A percentile compares a stretch with the other conserved stretches of the same genome.
phyloP scores from a whole-genome alignment of 2,888 invertebrate species.

The Orthosia incerta region DNA sequence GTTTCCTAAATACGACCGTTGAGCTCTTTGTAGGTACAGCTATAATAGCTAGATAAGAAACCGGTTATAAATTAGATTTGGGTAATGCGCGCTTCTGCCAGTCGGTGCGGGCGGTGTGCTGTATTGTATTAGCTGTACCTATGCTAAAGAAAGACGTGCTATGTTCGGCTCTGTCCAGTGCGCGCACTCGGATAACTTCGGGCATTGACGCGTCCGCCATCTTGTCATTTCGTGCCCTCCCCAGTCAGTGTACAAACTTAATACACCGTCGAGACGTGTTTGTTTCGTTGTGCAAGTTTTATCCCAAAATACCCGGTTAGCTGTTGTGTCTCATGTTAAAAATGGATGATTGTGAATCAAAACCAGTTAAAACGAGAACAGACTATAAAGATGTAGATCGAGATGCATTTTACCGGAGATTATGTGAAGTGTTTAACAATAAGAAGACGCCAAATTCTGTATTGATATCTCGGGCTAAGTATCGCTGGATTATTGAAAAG shows the following conservation, averaged over 20 bases:
- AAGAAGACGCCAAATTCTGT: constrained; percentile 71
- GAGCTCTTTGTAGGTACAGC: neutral
- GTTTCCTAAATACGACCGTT: too few relatives aligned
- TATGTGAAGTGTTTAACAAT: constrained; percentile 70
- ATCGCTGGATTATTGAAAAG: constrained; percentile 70
- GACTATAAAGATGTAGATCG: constrained; percentile 67
- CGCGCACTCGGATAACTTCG: constrained; percentile 68
- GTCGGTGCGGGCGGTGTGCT: constrained; percentile 1
- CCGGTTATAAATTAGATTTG: constrained; percentile 50
- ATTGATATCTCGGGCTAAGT: constrained; percentile 72
- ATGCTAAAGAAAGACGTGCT: constrained; percentile 46
- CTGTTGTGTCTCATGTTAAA: constrained; percentile 1
- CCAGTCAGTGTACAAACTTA: constrained; percentile 66
- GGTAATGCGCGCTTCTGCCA: constrained; percentile 50
- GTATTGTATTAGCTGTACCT: constrained; percentile 3
- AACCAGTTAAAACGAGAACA: constrained; percentile 4
- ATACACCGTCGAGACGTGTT: constrained; percentile 30
- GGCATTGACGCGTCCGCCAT: constrained; percentile 63
- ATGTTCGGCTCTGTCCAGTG: constrained; percentile 71
- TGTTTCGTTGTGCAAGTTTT: constrained; percentile 29
- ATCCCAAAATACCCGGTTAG: constrained; percentile 45
- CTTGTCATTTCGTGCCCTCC: constrained; percentile 61
- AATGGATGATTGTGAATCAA: constrained; percentile 39
- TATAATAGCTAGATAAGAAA: constrained; percentile 32
- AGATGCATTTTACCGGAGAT: constrained; percentile 72